Base-by-base conservation (phyloP, 1,140 invertebrate species). In the Frieseomelitta varia region DNA sequence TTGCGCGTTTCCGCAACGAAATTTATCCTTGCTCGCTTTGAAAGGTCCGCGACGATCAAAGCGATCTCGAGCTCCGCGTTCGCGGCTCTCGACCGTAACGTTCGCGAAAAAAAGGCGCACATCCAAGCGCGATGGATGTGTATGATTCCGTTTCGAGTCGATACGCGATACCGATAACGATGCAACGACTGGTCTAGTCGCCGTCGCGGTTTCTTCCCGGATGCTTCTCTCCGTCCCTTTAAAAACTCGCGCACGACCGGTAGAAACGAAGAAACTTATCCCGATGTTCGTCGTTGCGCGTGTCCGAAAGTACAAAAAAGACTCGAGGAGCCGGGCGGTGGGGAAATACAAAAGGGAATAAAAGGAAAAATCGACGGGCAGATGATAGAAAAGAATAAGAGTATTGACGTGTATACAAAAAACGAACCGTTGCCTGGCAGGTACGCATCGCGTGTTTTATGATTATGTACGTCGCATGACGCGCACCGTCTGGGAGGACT, bases 401-500 rank as follows among this genome's bases (percentile, higher is more conserved):
- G 63, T 69, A 68, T 75, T 15, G 69, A 61, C 56, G 47, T 6
- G 73, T 53, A 15, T 85, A 76, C 3, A 63, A 12, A 27, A 58
- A 74, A 68, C 76, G n/a, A 73, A 53, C 17, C 53, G 74, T 24
- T 55, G 67, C 68, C 75, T 58, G 84, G 73, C 24, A 65, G 53
- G 73, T 51, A 88, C 69, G 87, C 84, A 69, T 84, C 87, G 85
- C 85, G 79, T 87, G 81, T 89, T 90, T 90, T 84, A 82, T 81
- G 88, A 89, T 90, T 90, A 90, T 87, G 81, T 81, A 75, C 78
- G 80, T 82, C 72, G 76, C 78, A 65, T 51, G 81, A 87, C 85
- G 84, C 68, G 75, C 73, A 79, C 76, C 85, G 82, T 89, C 88
- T 87, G 84, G 80, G 81, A 89, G 88, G 84, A 90, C 85, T 91